phyloP scores from a whole-genome alignment of 1,140 invertebrate species.

The Heliconius himera region DNA sequence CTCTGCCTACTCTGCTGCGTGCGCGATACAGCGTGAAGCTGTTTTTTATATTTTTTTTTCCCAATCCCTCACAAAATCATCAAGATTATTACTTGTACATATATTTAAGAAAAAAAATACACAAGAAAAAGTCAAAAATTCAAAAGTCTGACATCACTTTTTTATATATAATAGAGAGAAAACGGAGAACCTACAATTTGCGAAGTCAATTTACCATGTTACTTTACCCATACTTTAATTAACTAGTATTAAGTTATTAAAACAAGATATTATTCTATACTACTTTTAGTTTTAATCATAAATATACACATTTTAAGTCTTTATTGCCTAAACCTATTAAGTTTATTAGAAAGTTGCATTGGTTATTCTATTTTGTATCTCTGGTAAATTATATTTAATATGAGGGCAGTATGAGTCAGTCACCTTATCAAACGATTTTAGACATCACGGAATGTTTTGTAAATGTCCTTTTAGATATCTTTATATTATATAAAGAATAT shows the following conservation, averaged over 20 bases:
- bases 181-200: not conserved
- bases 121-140: too few relatives aligned
- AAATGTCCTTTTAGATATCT: not conserved
- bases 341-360: not conserved
- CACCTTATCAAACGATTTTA: not conserved
- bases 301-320: not conserved
- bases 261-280: not conserved
- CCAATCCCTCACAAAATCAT: too few relatives aligned
- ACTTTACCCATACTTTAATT: not conserved
- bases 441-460: too few relatives aligned
- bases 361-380: not conserved
- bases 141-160: too few relatives aligned
- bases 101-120: too few relatives aligned
- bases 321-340: not conserved
- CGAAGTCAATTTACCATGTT: not conserved
- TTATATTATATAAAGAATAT: not conserved
- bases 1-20: too few relatives aligned
- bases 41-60: too few relatives aligned
- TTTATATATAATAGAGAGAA: not conserved
- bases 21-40: too few relatives aligned
- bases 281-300: not conserved
- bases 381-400: not conserved
- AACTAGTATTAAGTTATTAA: not conserved
- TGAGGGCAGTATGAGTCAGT: not conserved
- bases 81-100: too few relatives aligned